These are phyloP conservation scores for Pseudopodoces humilis DNA, from an alignment of 2,113 vertebrate species.

Conservation along the genomic window DNA sequence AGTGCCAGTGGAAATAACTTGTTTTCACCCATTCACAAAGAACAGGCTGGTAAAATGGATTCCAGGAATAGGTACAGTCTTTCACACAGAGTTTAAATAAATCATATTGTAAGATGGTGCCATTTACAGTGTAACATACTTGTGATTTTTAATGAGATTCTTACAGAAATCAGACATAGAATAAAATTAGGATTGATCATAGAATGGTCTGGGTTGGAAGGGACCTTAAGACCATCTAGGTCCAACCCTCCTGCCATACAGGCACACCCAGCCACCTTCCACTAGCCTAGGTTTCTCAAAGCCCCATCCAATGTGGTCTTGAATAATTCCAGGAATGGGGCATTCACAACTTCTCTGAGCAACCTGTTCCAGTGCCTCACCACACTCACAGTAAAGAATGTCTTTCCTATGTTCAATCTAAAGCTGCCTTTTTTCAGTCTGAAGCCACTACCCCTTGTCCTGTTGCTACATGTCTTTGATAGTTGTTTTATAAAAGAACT, in stretches of 20 bases:
- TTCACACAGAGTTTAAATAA: constrained; percentile 25
- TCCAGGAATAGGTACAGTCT: constrained; percentile 39
- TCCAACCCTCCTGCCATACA: neutral
- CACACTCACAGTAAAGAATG: neutral
- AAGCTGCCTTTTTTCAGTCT: neutral
- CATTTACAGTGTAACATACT: neutral
- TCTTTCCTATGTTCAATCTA: neutral
- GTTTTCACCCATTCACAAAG: constrained; percentile 5
- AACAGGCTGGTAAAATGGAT: constrained; percentile 2
- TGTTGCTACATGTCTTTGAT: neutral
- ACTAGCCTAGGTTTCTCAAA: neutral
- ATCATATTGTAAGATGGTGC: neutral
- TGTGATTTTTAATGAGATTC: neutral
- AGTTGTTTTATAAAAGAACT: neutral
- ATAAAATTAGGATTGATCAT: neutral
- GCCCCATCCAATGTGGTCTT: neutral
- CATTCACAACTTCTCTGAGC: neutral
- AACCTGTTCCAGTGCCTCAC: neutral
- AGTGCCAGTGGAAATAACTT: constrained; percentile 53
- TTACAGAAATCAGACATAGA: neutral
- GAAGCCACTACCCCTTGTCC: neutral
- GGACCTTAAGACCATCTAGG: neutral
- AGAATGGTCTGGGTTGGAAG: neutral
- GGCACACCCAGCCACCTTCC: neutral
- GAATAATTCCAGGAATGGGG: neutral